Evolutionary conservation across 2,113 vertebrate genomes (phyloP).

Genomic region (Nymphicus hollandicus): DNA sequence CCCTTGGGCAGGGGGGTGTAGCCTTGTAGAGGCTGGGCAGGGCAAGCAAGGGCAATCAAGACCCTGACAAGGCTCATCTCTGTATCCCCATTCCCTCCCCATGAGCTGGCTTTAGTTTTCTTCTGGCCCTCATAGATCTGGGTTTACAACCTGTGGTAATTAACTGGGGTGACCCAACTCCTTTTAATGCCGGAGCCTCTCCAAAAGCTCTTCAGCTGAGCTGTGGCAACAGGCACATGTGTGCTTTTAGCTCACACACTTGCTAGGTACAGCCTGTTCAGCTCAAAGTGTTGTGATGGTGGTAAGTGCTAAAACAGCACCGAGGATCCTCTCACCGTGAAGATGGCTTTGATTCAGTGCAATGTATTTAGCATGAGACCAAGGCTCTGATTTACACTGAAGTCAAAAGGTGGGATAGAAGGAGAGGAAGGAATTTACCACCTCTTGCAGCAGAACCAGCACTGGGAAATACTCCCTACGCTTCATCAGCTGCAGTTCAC

Average conservation of each 20-base stretch:
- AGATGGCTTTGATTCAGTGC: background rate
- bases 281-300: rapidly evolving
- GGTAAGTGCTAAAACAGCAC: background rate
- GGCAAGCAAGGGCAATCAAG: background rate
- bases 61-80: background rate
- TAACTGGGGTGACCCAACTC: background rate
- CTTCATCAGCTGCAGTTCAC: background rate
- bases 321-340: background rate
- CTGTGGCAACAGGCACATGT: background rate
- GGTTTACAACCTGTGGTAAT: background rate
- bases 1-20: background rate
- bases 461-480: background rate
- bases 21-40: background rate
- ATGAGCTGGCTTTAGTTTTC: background rate
- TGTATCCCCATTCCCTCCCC: background rate
- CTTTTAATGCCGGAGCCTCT: background rate
- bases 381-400: background rate
- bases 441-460: background rate
- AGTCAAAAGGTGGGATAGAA: slow-evolving; percentile 1
- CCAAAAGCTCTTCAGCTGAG: background rate
- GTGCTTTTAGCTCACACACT: background rate
- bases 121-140: background rate
- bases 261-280: background rate
- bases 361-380: background rate
- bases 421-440: slow-evolving; percentile 16